These are phyloP conservation scores for Ciconia boyciana DNA, from an alignment of 2,113 vertebrate species.

Conservation along the genomic window DNA sequence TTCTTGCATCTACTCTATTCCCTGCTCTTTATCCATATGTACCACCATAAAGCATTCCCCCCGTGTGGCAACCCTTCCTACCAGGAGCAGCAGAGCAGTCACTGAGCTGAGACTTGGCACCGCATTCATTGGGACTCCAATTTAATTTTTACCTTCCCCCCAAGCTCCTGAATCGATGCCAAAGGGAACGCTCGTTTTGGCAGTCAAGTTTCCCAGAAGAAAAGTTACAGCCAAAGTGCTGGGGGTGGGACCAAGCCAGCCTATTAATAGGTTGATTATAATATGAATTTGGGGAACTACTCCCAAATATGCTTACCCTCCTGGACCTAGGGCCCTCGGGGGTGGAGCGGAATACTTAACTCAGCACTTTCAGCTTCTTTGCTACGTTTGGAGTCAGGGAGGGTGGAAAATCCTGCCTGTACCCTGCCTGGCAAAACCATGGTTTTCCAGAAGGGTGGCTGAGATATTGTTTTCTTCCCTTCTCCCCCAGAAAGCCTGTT, in stretches of 20 bases:
- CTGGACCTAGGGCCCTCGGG: conserved; percentile 16
- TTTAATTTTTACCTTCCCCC: neutral
- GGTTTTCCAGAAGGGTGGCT: neutral
- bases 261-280: conserved; percentile 56
- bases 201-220: conserved; percentile 22
- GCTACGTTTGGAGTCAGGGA: neutral
- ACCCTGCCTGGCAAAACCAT: neutral
- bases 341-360: conserved; percentile 33
- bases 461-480: neutral
- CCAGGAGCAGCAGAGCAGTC: neutral
- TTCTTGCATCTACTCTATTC: neutral
- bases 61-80: neutral
- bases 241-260: conserved; percentile 15
- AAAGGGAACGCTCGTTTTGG: conserved; percentile 12
- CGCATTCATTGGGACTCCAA: neutral
- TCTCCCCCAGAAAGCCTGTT: neutral
- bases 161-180: neutral
- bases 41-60: neutral
- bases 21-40: neutral
- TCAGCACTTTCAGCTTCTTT: conserved; percentile 26
- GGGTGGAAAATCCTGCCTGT: conserved; percentile 39
- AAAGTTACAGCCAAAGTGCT: conserved; percentile 37
- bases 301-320: conserved; percentile 32
- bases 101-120: conserved; percentile 1
- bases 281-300: conserved; percentile 44